Conservation (phyloP, 1,140 invertebrate species). For the Aricia agestis region DNA sequence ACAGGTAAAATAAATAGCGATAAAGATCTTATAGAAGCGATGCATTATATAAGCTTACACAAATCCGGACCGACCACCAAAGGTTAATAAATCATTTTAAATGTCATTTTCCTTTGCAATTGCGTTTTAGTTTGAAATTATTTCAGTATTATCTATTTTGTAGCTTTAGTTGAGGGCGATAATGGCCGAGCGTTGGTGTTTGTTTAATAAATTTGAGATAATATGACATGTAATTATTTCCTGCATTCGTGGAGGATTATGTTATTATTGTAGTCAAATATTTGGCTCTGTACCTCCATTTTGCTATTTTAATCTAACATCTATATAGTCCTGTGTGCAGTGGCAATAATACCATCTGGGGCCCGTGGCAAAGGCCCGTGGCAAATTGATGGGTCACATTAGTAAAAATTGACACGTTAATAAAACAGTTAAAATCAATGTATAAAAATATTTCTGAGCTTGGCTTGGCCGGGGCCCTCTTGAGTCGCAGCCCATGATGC, state of each 20-base stretch:
- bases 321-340: no score
- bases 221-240: neutral
- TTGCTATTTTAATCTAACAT: no score
- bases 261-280: conserved; percentile 3
- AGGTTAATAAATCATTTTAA: neutral
- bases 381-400: no score
- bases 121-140: neutral
- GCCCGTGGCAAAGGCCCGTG: no score
- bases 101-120: neutral
- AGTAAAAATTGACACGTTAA: no score
- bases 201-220: neutral
- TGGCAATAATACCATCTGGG: no score
- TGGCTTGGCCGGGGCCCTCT: no score
- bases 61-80: neutral
- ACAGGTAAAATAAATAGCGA: neutral
- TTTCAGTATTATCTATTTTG: neutral
- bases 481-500: no score
- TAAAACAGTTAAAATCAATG: no score
- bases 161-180: neutral
- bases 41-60: neutral
- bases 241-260: neutral
- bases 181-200: neutral
- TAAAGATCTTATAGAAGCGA: neutral
- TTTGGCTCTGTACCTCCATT: neutral
- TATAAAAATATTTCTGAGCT: no score